Evolutionary conservation across 2,113 vertebrate genomes (phyloP), one percentile per base, ranked within the genome.

Genomic region (Halcyon malimbica): DNA sequence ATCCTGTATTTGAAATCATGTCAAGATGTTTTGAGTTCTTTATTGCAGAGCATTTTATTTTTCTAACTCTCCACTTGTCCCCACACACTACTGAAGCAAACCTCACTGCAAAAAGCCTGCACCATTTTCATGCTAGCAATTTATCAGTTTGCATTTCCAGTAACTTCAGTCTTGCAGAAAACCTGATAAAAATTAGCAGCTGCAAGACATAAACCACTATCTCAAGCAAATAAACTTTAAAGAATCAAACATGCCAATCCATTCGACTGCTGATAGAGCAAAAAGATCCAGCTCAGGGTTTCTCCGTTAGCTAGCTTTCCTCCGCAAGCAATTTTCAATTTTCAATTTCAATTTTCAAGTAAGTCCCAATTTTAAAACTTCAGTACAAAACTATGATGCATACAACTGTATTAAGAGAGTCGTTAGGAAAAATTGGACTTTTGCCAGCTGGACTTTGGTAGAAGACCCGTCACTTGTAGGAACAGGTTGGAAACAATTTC

Each of bases 241-340:
- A 15, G 11, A 93, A 77, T 59, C 76, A 87, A 90, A 90, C 88
- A 67, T 7, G 11, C 39, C 90, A 91, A 94, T 44, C 64, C 64
- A 76, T 56, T 84, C 57, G 53, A 54, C 65, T 57, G 42, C 48
- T 92, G 73, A 90, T 20, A 60, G 0, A 75, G 33, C 76, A 83
- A 39, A 92, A 74, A 77, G 59, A 83, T 39, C 28, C 48, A 74
- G 15, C 10, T 31, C 39, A 90, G 6, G 8, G 76, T 74, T 76
- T 78, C 80, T 12, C 79, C 60, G 78, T 70, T 51, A 94, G 19
- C 56, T 51, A 69, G 19, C 57, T 84, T 77, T 24, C 37, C 26
- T 74, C 33, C 13, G 15, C 10, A 19, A 65, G 11, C 64, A 64
- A 37, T 42, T 73, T 53, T 57, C 4, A 65, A n/a, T n/a, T n/a